Conservation (phyloP, 2,113 vertebrate species). For the Onychostruthus taczanowskii region DNA sequence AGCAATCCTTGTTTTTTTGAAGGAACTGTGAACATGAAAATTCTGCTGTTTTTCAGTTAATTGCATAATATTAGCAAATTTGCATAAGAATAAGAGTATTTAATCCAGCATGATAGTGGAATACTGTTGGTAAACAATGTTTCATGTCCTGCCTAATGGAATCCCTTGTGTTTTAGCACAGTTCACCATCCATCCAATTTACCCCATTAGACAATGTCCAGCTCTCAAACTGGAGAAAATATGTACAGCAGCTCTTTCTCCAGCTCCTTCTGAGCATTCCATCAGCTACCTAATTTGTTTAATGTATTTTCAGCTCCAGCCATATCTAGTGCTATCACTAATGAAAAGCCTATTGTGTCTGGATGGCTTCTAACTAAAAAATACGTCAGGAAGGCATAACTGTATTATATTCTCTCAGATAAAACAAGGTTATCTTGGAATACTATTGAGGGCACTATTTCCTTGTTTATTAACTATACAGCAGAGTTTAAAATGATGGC, state of each 20-base stretch:
- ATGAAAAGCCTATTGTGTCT: conserved; percentile 19
- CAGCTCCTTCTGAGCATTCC: background rate
- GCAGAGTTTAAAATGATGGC: background rate
- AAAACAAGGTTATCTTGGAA: background rate
- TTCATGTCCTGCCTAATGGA: background rate
- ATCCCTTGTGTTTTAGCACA: background rate
- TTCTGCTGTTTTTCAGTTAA: background rate
- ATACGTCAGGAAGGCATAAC: background rate
- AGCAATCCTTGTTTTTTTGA: fast-evolving
- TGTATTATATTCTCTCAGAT: background rate
- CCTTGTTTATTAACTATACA: background rate
- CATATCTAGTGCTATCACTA: background rate
- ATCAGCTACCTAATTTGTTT: conserved; percentile 4
- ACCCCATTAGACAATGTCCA: background rate
- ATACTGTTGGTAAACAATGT: background rate
- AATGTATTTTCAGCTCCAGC: conserved; percentile 19
- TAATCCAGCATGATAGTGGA: background rate
- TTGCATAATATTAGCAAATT: background rate
- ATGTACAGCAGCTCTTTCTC: background rate
- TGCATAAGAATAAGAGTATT: background rate
- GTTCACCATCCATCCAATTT: background rate
- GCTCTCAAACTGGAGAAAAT: background rate
- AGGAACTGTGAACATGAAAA: background rate
- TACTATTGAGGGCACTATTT: background rate
- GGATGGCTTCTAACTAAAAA: background rate